Conservation (phyloP, 2,797 vertebrate genomes). For the Epinephelus coioides region DNA sequence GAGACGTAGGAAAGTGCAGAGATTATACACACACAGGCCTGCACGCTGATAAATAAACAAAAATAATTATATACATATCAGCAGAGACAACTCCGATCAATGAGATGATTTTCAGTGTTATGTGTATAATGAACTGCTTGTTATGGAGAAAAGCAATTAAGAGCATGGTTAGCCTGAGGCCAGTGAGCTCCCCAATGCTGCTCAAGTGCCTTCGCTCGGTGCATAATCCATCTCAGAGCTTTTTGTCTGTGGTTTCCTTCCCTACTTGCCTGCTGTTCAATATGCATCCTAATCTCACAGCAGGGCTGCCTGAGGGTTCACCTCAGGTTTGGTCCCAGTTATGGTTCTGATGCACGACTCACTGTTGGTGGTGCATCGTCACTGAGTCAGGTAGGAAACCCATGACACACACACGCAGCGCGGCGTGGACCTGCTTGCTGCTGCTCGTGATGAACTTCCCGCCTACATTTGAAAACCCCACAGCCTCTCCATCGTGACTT, state of each 20-base stretch:
- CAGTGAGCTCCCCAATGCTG: background rate
- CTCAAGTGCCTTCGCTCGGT: slow-evolving; percentile 3
- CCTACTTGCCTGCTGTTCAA: slow-evolving; percentile 1
- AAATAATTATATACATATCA: background rate
- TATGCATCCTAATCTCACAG: background rate
- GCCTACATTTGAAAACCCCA: slow-evolving; percentile 34
- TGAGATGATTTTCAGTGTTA: background rate
- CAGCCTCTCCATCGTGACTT: slow-evolving; percentile 38
- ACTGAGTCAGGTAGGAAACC: slow-evolving; percentile 5
- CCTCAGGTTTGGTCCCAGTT: slow-evolving; percentile 9
- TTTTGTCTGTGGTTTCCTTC: background rate
- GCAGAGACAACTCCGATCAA: background rate
- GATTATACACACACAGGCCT: background rate
- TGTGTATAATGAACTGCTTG: slow-evolving; percentile 4
- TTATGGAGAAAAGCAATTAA: slow-evolving; percentile 13
- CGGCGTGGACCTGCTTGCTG: background rate
- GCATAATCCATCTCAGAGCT: slow-evolving; percentile 10
- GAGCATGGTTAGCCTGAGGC: background rate
- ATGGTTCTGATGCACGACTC: slow-evolving; percentile 7
- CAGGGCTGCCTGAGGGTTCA: background rate
- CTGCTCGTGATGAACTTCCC: slow-evolving; percentile 25
- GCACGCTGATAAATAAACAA: background rate
- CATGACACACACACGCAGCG: background rate
- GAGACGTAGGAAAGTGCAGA: background rate
- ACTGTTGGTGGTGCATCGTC: background rate